Base-by-base conservation (phyloP, 1,140 invertebrate genomes). In the Aphis craccivora region DNA sequence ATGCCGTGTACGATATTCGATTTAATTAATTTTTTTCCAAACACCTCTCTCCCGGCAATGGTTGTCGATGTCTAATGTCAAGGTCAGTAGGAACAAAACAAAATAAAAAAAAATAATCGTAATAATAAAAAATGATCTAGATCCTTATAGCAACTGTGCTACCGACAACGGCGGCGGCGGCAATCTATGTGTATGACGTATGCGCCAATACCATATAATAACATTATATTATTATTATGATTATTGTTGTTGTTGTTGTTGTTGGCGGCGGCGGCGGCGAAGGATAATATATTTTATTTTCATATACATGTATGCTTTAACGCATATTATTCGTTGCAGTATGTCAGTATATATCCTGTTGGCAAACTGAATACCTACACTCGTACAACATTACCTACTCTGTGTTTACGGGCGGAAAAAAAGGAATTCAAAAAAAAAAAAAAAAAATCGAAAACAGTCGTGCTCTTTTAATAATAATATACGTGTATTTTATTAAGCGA, bases 111-210 rank as follows among this genome's bases (percentile, higher is more conserved):
- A 45, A 83, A 35, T 76, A 35, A 76, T 45, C 9, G 11, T 45
- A 45, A 45, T 45, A 45, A 81, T 35, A 81, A 84, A 84, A 84
- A 86, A 40, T 86, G 40, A 86, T 86, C 83, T 86, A 86, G 37
- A 86, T 86, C 83, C 37, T 25, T 86, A 86, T 40, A 86, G 22
- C 23, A 40, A 23, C 23, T 30, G 2, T 25, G 37, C 37, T 86
- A 43, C 83, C 23, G 83, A 8, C 83, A 8, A 35, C 76, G 76
- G n/a, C n/a, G 35, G 76, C n/a, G 11, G 45, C 2, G 14, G 14
- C 48, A 14, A 51, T 51, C 48, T 51, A 51, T 51, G 48, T 51
- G 48, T 51, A 83, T 83, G 37, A 40, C 37, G 35, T 40, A 83
- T 37, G 20, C 2, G 37, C 22, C 60, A 18, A 40, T 40, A 40